Evolutionary conservation across 1,140 invertebrate species (phyloP).

Genomic region (Belonocnema kinseyi): DNA sequence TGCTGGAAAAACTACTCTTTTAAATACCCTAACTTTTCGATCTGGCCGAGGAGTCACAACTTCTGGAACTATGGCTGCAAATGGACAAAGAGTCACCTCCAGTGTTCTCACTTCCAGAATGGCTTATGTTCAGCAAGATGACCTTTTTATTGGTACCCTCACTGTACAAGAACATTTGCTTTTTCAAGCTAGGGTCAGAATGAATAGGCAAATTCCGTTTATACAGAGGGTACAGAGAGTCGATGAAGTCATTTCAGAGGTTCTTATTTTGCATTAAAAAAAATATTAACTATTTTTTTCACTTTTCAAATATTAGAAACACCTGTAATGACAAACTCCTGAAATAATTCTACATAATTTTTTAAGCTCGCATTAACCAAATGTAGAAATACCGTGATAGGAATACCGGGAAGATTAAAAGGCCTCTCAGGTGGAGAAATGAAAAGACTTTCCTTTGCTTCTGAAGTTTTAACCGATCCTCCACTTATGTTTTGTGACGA

Average conservation of each 20-base stretch:
- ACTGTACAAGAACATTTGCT: constrained; percentile 93
- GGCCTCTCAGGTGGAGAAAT: constrained; percentile 97
- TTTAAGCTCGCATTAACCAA: constrained; percentile 85
- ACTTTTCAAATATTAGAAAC: too few relatives aligned
- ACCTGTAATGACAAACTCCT: background rate
- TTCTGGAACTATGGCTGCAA: constrained; percentile 83
- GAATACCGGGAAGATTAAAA: constrained; percentile 88
- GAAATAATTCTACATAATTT: background rate
- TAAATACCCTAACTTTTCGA: constrained; percentile 93
- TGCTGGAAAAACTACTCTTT: constrained; percentile 95
- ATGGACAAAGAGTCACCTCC: constrained; percentile 82
- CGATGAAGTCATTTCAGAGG: constrained; percentile 92
- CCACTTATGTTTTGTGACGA: constrained; percentile 98
- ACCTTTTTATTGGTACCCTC: constrained; percentile 95
- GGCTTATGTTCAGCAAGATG: constrained; percentile 97
- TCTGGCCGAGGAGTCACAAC: constrained; percentile 81
- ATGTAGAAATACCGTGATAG: constrained; percentile 92
- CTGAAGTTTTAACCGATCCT: constrained; percentile 96
- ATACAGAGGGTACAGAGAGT: constrained; percentile 87
- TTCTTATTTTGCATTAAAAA: constrained; percentile 69
- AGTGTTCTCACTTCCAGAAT: constrained; percentile 85
- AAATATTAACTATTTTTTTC: too few relatives aligned
- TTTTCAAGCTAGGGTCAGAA: constrained; percentile 93
- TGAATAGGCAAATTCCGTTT: constrained; percentile 89
- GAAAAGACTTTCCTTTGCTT: constrained; percentile 96